Conservation (phyloP, 2,797 vertebrate genomes). For the Periparus ater region DNA sequence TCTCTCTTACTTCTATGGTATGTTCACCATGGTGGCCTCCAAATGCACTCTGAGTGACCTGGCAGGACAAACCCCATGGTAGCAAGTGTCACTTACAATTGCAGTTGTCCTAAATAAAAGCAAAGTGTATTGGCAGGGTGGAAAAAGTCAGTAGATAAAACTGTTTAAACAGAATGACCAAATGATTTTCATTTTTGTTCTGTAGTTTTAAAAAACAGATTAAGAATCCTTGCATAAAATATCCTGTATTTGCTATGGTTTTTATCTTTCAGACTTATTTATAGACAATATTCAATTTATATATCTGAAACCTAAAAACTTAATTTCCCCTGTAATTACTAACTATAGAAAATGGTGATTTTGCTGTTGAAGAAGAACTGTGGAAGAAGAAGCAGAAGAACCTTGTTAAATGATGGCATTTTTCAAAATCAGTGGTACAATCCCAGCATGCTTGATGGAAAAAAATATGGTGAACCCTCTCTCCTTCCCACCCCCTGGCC, state of each 20-base stretch:
- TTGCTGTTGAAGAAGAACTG: neutral
- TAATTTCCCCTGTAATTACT: neutral
- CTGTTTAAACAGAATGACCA: neutral
- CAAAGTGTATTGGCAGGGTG: neutral
- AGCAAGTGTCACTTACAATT: neutral
- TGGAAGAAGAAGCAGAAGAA: neutral
- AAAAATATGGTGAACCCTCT: neutral
- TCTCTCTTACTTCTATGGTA: neutral
- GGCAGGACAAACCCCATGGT: neutral
- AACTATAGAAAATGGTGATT: neutral
- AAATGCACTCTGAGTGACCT: neutral
- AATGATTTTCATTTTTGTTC: neutral
- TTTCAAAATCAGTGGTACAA: neutral
- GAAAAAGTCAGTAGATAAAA: neutral
- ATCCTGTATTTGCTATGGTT: neutral
- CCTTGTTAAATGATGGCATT: neutral
- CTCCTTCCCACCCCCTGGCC: neutral
- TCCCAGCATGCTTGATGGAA: neutral
- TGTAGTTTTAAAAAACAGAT: neutral
- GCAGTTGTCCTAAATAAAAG: conserved; percentile 5
- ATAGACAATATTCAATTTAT: too few relatives aligned
- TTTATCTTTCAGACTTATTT: neutral
- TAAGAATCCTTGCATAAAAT: neutral
- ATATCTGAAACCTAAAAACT: neutral
- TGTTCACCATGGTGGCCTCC: neutral